Conservation (phyloP, 2,797 vertebrate species). For the Notolepis coatsorum region DNA sequence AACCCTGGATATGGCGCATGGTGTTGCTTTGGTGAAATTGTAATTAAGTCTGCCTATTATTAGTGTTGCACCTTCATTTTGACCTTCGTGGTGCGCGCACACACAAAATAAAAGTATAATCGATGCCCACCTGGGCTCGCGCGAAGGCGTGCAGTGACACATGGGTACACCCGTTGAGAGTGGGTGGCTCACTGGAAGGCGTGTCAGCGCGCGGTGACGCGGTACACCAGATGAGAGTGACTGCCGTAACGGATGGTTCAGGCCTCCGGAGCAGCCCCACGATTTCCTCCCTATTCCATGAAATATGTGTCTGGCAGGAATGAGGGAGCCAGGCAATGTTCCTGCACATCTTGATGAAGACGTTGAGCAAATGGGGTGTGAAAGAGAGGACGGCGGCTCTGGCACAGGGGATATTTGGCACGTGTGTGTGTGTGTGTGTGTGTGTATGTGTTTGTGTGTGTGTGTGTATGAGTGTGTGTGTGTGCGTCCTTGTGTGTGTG, state of each 20-base stretch:
- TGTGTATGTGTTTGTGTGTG: slow-evolving; percentile 25
- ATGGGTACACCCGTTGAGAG: slow-evolving; percentile 45
- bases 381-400: slow-evolving; percentile 26
- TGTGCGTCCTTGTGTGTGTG: slow-evolving; percentile 40
- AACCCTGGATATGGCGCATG: too few species aligned
- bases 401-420: slow-evolving; percentile 34
- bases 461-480: slow-evolving; percentile 36
- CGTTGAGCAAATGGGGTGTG: slow-evolving; percentile 55
- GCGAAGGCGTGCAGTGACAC: slow-evolving; percentile 29
- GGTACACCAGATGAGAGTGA: slow-evolving; percentile 39
- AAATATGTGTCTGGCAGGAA: slow-evolving; percentile 60
- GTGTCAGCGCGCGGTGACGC: slow-evolving; percentile 29
- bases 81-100: slow-evolving; percentile 1
- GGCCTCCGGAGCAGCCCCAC: slow-evolving; percentile 35
- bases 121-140: slow-evolving; percentile 50
- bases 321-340: slow-evolving; percentile 38
- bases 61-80: slow-evolving; percentile 28
- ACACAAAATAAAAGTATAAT: too few species aligned
- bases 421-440: slow-evolving; percentile 8
- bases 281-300: slow-evolving; percentile 52
- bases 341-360: slow-evolving; percentile 60
- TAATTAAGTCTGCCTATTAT: too few species aligned
- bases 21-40: too few species aligned
- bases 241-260: slow-evolving; percentile 50
- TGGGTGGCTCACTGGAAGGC: slow-evolving; percentile 13